Conservation (phyloP, 2,113 vertebrate species). For the Bubo blakistoni region DNA sequence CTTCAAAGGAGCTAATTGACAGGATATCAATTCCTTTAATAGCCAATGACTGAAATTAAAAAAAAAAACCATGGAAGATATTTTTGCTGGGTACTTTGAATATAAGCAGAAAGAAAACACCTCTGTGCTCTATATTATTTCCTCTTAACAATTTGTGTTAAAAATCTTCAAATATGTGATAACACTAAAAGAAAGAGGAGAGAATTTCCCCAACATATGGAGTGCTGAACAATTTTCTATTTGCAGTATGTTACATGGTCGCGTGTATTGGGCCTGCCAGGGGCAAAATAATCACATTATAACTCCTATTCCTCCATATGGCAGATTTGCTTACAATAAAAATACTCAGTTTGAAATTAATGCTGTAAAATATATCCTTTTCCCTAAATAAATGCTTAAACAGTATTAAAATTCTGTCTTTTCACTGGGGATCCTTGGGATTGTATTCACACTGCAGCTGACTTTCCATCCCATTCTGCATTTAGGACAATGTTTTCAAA, state of each 20-base stretch:
- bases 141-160: neutral
- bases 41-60: conserved; percentile 66
- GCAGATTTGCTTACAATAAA: neutral
- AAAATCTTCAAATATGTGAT: neutral
- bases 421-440: neutral
- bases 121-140: neutral
- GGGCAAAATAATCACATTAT: neutral
- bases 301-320: neutral
- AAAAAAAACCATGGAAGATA: neutral
- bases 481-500: neutral
- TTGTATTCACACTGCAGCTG: neutral
- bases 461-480: neutral
- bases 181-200: neutral
- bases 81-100: neutral
- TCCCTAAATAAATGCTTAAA: neutral
- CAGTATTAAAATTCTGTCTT: neutral
- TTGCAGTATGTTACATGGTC: neutral
- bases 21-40: conserved; percentile 78
- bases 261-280: neutral
- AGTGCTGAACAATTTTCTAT: neutral
- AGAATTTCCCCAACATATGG: neutral
- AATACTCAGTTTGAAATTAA: neutral
- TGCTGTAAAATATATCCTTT: neutral
- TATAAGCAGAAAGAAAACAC: neutral
- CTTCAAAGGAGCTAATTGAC: conserved; percentile 72